phyloP scores from a whole-genome alignment of 2,797 vertebrate species.

The Melanitta fusca region DNA sequence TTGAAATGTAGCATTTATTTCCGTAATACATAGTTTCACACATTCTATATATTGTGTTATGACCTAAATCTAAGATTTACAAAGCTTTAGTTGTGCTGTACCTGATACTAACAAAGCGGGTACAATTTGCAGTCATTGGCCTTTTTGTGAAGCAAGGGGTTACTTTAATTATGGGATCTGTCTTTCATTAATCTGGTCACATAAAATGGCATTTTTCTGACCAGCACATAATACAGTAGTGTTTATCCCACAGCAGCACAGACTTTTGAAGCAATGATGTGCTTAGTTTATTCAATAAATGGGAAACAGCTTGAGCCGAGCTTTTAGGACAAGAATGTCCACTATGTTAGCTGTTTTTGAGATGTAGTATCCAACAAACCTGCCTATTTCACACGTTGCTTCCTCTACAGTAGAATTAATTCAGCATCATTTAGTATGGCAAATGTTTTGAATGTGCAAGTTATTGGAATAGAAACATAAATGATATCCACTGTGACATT shows the following conservation, averaged over 20 bases:
- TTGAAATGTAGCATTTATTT: neutral
- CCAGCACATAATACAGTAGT: neutral
- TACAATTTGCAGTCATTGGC: neutral
- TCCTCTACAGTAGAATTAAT: neutral
- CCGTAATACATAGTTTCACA: neutral
- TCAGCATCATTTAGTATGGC: neutral
- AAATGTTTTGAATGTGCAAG: neutral
- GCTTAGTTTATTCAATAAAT: neutral
- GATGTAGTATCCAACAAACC: neutral
- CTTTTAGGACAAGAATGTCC: neutral
- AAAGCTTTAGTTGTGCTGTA: neutral
- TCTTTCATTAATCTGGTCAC: neutral
- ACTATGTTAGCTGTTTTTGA: neutral
- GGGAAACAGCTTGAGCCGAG: neutral
- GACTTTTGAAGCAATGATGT: neutral
- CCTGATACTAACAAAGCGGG: neutral
- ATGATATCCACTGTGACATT: neutral
- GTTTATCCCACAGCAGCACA: neutral
- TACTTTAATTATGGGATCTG: neutral
- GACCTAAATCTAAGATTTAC: neutral
- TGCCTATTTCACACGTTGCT: neutral
- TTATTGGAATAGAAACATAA: neutral
- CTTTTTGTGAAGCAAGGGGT: neutral
- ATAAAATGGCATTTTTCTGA: neutral
- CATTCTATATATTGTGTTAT: neutral